Base-by-base conservation (phyloP, 2,113 vertebrate genomes). In the Electrona antarctica region DNA sequence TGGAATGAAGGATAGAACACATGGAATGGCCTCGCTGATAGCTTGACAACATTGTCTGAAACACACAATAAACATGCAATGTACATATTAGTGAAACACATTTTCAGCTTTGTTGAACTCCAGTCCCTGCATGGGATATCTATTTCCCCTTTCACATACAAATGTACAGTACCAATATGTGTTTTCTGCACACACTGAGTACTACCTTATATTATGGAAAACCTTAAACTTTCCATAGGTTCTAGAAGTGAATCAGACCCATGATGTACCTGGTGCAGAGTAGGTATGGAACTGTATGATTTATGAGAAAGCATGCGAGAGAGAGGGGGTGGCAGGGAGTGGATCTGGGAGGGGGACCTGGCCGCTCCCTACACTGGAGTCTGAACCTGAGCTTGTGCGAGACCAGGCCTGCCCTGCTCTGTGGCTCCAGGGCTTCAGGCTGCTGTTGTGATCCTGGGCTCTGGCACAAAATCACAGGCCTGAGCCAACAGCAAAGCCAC, bases 1-100 rank as follows among this genome's bases (percentile, higher is more conserved):
- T 99, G 98, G 98, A 99, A 99, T 99, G 98, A 98, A 99, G 98
- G 98, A 98, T 94, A 97, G 94, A 91, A 95, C 82, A 85, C 95
- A 95, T 94, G 95, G 95, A 93, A 89, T 0, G 10, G 3, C 33
- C 33, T 41, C 5, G 33, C 33, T 41, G 33, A 4, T 41, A 0
- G 33, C 33, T 41, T 4, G 33, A 41, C 3, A 41, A 41, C 33
- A 41, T 41, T 41, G 3, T 4, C 33, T 41, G 33, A 41, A 41
- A 33, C 29, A 33, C 29, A 41, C 33, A 41, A 41, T 41, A 41
- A 41, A 41, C 33, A 41, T 41, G 33, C 33, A 41, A 41, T 41
- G 33, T 41, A 41, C 5, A 6, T 41, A 41, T 1, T 41, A 4
- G 33, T 41, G 3, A 41, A 33, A 41, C 33, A 41, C 33, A 41